Evolutionary conservation across 2,113 vertebrate species (phyloP).

Genomic region (Elgaria multicarinata): DNA sequence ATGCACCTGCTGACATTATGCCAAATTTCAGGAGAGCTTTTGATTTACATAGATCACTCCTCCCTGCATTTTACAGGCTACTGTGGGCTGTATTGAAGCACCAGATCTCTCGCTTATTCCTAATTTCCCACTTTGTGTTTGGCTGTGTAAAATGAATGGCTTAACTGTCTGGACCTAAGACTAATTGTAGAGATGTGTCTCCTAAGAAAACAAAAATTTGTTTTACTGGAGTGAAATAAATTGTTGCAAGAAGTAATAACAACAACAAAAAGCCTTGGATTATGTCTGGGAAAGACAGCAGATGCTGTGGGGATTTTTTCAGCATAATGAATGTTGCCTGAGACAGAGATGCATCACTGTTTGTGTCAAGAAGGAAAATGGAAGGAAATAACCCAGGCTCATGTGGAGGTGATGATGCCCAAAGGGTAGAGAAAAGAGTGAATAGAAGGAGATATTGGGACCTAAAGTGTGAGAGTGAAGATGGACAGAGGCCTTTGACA

Average conservation of each 20-base stretch:
- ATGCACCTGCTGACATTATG: background rate
- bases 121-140: background rate
- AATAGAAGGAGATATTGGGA: background rate
- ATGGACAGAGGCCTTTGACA: background rate
- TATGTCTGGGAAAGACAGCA: accelerated
- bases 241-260: background rate
- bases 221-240: background rate
- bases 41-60: background rate
- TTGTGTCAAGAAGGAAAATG: background rate
- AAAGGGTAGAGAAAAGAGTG: background rate
- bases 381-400: background rate
- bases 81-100: background rate
- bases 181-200: background rate
- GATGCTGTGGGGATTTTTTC: slow-evolving; percentile 26
- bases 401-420: background rate
- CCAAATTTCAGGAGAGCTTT: background rate
- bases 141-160: background rate
- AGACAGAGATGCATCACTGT: background rate
- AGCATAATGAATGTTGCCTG: slow-evolving; percentile 1
- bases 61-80: too few relatives aligned
- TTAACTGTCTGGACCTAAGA: background rate
- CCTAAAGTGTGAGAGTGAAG: background rate
- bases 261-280: slow-evolving; percentile 13
- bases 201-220: background rate
- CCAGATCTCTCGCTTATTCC: background rate